phyloP scores from a whole-genome alignment of 1,140 invertebrate species.

The Antheraea mylitta region DNA sequence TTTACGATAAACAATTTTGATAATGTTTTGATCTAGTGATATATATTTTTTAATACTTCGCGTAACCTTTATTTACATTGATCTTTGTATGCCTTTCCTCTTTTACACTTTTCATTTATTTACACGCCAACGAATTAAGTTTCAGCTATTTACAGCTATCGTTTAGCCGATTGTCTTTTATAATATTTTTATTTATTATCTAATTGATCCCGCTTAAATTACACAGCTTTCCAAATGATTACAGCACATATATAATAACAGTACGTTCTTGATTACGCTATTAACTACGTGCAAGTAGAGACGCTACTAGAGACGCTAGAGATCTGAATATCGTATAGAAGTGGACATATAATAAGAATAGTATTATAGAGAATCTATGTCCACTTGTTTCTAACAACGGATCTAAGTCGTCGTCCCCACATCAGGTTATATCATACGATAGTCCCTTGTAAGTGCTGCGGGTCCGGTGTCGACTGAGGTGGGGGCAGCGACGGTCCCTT shows the following conservation, averaged over 20 bases:
- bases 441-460: slow-evolving; percentile 90
- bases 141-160: slow-evolving; percentile 29
- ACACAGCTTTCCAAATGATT: slow-evolving; percentile 39
- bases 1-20: slow-evolving; percentile 18
- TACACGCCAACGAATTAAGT: neutral
- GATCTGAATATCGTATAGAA: slow-evolving; percentile 7
- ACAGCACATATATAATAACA: slow-evolving; percentile 20
- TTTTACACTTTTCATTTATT: slow-evolving; percentile 4
- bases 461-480: slow-evolving; percentile 78
- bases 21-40: neutral
- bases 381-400: slow-evolving; percentile 84
- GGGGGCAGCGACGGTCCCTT: slow-evolving; percentile 60
- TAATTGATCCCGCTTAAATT: slow-evolving; percentile 72
- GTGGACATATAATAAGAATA: slow-evolving; percentile 17
- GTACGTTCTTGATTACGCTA: slow-evolving; percentile 7
- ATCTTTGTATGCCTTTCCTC: neutral
- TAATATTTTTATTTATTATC: slow-evolving; percentile 45
- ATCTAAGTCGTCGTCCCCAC: slow-evolving; percentile 89
- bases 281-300: slow-evolving; percentile 35
- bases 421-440: slow-evolving; percentile 96
- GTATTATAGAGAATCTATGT: slow-evolving; percentile 61
- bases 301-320: slow-evolving; percentile 30
- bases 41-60: neutral
- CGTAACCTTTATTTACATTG: slow-evolving; percentile 3
- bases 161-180: slow-evolving; percentile 38